phyloP scores from a whole-genome alignment of 2,888 invertebrate species.

The Embidobia sp. region DNA sequence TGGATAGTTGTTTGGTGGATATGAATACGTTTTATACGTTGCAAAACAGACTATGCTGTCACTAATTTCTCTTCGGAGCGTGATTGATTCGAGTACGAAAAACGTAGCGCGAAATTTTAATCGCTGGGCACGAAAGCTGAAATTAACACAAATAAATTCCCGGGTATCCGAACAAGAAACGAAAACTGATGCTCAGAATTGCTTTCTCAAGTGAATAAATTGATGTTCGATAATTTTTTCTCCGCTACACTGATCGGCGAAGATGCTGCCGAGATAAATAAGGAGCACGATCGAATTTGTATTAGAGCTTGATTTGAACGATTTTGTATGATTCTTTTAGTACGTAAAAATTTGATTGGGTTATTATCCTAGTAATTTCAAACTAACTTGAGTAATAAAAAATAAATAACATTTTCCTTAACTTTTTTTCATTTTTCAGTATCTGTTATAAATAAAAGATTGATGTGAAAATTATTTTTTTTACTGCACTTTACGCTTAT shows the following conservation, averaged over 20 bases:
- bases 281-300: neutral
- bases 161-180: constrained; percentile 12
- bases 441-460: too few relatives aligned
- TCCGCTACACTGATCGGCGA: constrained; percentile 14
- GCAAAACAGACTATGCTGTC: too few relatives aligned
- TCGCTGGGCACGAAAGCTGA: neutral
- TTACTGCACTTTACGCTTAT: too few relatives aligned
- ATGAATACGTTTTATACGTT: too few relatives aligned
- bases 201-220: constrained; percentile 30
- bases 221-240: constrained; percentile 41
- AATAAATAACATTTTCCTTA: too few relatives aligned
- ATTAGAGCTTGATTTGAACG: neutral
- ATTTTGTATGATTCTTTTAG: neutral
- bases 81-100: constrained; percentile 6
- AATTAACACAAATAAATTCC: constrained; percentile 36
- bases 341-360: too few relatives aligned
- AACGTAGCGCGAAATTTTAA: constrained; percentile 24
- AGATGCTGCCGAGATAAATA: constrained; percentile 3
- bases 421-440: too few relatives aligned
- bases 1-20: too few relatives aligned
- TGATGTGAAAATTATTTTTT: too few relatives aligned
- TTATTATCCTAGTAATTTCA: too few relatives aligned
- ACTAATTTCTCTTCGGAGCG: too few relatives aligned
- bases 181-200: constrained; percentile 21
- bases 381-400: too few relatives aligned